Conservation (phyloP, 2,888 invertebrate species). For the Caenorhabditis wallacei region DNA sequence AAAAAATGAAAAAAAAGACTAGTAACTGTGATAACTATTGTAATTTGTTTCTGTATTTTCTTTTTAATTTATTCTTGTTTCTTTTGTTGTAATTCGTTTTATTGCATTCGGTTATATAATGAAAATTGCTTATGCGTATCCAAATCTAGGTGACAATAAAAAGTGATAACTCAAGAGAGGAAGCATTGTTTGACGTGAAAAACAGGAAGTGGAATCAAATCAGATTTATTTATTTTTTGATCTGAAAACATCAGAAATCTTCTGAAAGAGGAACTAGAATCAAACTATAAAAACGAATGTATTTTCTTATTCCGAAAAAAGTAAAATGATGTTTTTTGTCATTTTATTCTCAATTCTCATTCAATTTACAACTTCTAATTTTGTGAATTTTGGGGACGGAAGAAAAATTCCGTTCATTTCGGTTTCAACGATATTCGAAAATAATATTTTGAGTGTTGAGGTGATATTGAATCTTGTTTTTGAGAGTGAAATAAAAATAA, state of each 20-base stretch:
- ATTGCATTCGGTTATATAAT: not conserved
- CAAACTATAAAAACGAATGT: not conserved
- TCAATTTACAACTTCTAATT: not conserved
- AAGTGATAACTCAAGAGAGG: no score
- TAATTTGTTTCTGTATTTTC: not conserved
- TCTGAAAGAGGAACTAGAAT: not conserved
- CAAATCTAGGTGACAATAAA: no score
- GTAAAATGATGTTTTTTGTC: not conserved
- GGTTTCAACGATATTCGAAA: not conserved
- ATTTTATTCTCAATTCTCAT: not conserved
- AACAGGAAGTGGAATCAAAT: no score
- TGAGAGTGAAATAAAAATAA: not conserved
- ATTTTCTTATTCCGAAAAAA: not conserved
- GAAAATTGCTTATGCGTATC: not conserved
- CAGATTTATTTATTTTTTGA: no score
- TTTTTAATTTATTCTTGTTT: conserved; percentile 22
- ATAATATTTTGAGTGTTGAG: not conserved
- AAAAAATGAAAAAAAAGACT: conserved; percentile 11
- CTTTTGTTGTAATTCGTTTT: not conserved
- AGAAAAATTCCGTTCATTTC: not conserved
- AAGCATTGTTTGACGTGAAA: no score
- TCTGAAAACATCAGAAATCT: no score
- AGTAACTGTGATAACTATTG: conserved; percentile 37
- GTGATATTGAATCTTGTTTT: not conserved
- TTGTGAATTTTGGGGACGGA: not conserved